Base-by-base conservation (phyloP, 2,888 invertebrate species). In the Erebia palarica region DNA sequence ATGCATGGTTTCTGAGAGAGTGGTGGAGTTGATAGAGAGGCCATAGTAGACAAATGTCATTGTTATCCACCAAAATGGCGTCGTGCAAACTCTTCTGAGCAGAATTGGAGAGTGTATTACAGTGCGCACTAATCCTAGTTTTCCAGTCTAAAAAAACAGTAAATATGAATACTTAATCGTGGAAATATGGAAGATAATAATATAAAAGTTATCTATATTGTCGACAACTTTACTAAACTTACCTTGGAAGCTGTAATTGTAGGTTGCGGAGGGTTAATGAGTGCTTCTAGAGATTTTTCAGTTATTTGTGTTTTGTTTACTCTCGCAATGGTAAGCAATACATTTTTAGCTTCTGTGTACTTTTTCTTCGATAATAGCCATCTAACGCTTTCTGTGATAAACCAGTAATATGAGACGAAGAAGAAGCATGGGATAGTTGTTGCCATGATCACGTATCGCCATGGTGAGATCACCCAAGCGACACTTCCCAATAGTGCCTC, bases 1-100 rank as follows among this genome's bases (percentile, higher is more conserved):
- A 81, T 96, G 96, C 79, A 95, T 95, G 80, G 96, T 94, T 11
- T 96, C 96, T 18, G 94, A 94, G 47, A 96, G 86, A 0, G 94
- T 90, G 0, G 96, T 95, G 0, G 96, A 95, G 83, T 96, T 96
- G 65, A 96, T 86, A 1, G 95, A 95, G n/a, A 96, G 84, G 0
- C 96, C 96, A 78, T 96, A 96, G 84, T 95, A 96, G 13, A 96
- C 94, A 73, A 96, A 94, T 0, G 95, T 95, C 76, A 95, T 95
- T 0, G 96, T 94, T 44, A 96, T 94, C 96, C 96, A 96, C 84
- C 95, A 96, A 75, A 96, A 91, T 18, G 95, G 95, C 65, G 95
- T 95, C 68, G 94, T 94, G 16, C 94, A 75, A 65, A 94, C 83
- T 60, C 95, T 87, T 0, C 94, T 82, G 1, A 94, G 81, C 1